These are phyloP conservation scores for Narcine bancroftii DNA, from an alignment of 2,113 vertebrate genomes.

Conservation along the genomic window DNA sequence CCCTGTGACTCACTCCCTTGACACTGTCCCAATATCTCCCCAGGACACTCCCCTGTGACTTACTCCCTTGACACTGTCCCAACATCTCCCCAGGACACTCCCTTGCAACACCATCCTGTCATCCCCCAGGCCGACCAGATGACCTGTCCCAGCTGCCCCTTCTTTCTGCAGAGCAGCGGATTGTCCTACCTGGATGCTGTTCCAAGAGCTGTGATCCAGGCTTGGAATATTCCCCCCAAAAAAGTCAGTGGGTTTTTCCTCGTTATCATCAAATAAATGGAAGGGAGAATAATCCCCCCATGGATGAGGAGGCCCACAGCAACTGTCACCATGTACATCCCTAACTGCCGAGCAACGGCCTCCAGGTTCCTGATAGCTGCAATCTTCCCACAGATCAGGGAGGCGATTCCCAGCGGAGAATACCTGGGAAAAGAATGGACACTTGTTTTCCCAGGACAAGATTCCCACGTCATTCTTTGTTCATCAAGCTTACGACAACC, in stretches of 20 bases:
- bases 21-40: no score
- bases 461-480: not conserved
- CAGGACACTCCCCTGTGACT: no score
- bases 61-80: not conserved
- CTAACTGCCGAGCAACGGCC: conserved; percentile 63
- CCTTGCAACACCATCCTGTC: no score
- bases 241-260: conserved; percentile 65
- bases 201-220: conserved; percentile 72
- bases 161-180: not conserved
- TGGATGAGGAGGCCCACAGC: conserved; percentile 69
- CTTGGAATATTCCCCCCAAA: conserved; percentile 71
- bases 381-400: conserved; percentile 70
- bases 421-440: conserved; percentile 52
- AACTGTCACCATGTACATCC: conserved; percentile 76
- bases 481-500: no score
- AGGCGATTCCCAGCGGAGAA: conserved; percentile 67
- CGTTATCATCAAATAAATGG: conserved; percentile 64
- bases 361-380: conserved; percentile 69
- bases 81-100: no score
- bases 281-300: conserved; percentile 63
- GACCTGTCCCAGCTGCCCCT: not conserved
- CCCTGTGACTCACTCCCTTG: no score
- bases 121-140: no score
- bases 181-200: conserved; percentile 61
- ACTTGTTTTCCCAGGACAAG: not conserved